phyloP scores from a whole-genome alignment of 2,888 invertebrate species.

The Candidula unifasciata region DNA sequence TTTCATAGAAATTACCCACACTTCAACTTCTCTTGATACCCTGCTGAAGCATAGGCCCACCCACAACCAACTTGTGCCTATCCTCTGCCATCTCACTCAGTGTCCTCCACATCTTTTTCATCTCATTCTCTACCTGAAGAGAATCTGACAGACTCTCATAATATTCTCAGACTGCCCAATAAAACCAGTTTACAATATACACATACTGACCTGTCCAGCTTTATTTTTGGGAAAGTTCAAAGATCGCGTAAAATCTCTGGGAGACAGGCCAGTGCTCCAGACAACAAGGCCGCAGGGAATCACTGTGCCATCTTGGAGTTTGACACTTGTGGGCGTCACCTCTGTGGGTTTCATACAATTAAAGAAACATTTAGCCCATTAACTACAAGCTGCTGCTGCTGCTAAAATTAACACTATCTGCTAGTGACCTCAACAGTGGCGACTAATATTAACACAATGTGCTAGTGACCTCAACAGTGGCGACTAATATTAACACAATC shows the following conservation, averaged over 20 bases:
- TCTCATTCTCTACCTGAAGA: too few species aligned
- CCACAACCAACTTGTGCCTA: too few species aligned
- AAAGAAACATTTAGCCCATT: background rate
- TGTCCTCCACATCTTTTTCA: too few species aligned
- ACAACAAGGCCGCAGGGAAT: slow-evolving; percentile 78
- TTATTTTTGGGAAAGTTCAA: slow-evolving; percentile 72
- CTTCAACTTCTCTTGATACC: too few species aligned
- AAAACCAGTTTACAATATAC: background rate
- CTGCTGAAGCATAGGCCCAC: too few species aligned
- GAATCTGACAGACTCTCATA: too few species aligned
- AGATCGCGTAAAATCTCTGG: slow-evolving; percentile 71
- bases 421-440: too few species aligned
- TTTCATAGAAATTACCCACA: background rate
- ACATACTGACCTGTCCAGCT: slow-evolving; percentile 74
- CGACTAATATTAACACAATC: too few species aligned
- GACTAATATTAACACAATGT: too few species aligned
- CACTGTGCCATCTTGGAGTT: slow-evolving; percentile 70
- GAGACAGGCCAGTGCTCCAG: slow-evolving; percentile 78
- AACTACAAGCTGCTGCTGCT: background rate
- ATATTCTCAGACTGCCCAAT: too few species aligned
- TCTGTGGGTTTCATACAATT: slow-evolving; percentile 56
- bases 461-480: too few species aligned
- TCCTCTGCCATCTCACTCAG: too few species aligned
- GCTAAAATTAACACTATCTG: background rate
- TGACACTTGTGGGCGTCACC: slow-evolving; percentile 71